Evolutionary conservation across 2,797 vertebrate species (phyloP).

Genomic region (Lagocephalus sceleratus): DNA sequence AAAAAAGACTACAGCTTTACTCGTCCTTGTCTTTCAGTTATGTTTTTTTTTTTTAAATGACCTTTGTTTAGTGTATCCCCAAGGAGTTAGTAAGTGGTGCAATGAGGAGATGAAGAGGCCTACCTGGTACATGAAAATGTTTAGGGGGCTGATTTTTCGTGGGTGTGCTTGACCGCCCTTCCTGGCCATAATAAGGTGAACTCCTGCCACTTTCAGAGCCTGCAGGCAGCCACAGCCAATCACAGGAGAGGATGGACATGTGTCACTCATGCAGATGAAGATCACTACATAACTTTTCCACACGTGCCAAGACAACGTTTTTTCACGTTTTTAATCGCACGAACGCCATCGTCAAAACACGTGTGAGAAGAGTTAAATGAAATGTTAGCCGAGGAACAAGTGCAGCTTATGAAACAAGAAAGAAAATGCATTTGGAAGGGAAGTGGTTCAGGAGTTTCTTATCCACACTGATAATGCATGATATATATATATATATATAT

Average conservation of each 20-base stretch:
- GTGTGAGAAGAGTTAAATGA: conserved; percentile 54
- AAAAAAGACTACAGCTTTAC: no score
- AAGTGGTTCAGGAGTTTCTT: not conserved
- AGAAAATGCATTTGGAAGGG: conserved; percentile 10
- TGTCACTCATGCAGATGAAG: conserved; percentile 45
- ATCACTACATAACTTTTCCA: conserved; percentile 42
- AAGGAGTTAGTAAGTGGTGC: conserved; percentile 27
- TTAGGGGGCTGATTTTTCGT: conserved; percentile 97
- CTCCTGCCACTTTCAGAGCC: conserved; percentile 98
- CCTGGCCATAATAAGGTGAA: conserved; percentile 97
- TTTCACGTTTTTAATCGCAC: conserved; percentile 4
- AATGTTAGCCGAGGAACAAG: conserved; percentile 15
- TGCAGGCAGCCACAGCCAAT: conserved; percentile 78
- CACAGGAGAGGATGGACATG: conserved; percentile 63
- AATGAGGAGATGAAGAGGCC: conserved; percentile 65
- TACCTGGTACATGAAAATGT: conserved; percentile 99
- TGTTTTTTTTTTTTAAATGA: no score
- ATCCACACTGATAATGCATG: conserved; percentile 2
- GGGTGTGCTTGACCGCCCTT: conserved; percentile 91
- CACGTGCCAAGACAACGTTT: conserved; percentile 47
- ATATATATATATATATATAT: no score
- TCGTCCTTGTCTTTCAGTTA: no score
- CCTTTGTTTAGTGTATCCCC: conserved; percentile 19
- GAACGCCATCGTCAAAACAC: conserved; percentile 35
- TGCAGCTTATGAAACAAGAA: conserved; percentile 26